Base-by-base conservation (phyloP, 2,797 vertebrate species). In the Synanceia verrucosa region DNA sequence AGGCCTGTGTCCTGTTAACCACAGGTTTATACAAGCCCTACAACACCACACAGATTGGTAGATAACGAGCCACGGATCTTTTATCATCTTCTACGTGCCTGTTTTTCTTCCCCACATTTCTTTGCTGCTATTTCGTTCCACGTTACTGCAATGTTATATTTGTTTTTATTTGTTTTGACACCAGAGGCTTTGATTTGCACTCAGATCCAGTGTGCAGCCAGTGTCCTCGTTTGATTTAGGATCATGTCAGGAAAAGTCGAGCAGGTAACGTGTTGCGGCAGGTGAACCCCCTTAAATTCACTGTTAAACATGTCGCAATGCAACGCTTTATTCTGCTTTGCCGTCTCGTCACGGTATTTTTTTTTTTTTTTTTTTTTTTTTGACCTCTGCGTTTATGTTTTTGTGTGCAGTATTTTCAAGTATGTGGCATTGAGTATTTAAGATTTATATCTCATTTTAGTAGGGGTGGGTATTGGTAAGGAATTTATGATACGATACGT, bases 21-120 rank as follows among this genome's bases (percentile, higher is more conserved):
- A 8, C 83, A 79, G 62, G 86, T 83, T 86, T 63, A 70, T 60
- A 85, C 87, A 89, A 67, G 85, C 71, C 72, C 47, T 18, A n/a
- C 43, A 73, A 23, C 43, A 73, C 61, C 58, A 28, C 69, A 77
- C 8, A 72, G 36, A 72, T 18, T 26, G 18, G 43, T n/a, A n/a
- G n/a, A n/a, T n/a, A n/a, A n/a, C n/a, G n/a, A n/a, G n/a, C n/a
- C n/a, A n/a, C n/a, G n/a, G n/a, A n/a, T n/a, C n/a, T n/a, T n/a
- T n/a, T n/a, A n/a, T n/a, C n/a, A n/a, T n/a, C n/a, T n/a, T n/a
- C n/a, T 4, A 4, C 23, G 5, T 24, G 37, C 31, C 10, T 62
- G n/a, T n/a, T 50, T 59, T 37, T 23, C 34, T 43, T 26, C 4
- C 23, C 21, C 26, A 10, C 12, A 2, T 59, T 28, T 44, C 10